Base-by-base conservation (phyloP, 2,888 invertebrate genomes). In the Microplitis manilae region DNA sequence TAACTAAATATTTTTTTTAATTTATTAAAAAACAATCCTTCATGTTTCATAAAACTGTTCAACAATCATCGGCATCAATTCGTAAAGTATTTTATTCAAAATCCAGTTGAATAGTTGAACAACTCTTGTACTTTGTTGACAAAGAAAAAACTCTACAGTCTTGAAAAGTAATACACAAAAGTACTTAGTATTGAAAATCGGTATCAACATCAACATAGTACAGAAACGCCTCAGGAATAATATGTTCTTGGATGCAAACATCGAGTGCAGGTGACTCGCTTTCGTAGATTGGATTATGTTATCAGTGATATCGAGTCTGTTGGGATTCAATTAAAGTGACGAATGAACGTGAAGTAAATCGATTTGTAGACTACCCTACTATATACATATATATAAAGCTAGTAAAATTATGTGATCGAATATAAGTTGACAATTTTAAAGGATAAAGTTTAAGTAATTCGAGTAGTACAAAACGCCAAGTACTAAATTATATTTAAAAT, bases 271-370 rank as follows among this genome's bases (percentile, higher is more conserved):
- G 61, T 68, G 74, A 74, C 68, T 67, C 39, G 74, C 39, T 8
- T 68, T 68, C 13, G 64, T 60, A 74, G 61, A 74, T 68, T 74
- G 61, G 68, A 74, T 74, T 74, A 68, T 74, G 61, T 74, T 74
- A 74, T 74, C 74, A 74, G 74, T 4, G 41, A 68, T 68, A 74
- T 74, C 68, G 68, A 40, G 20, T 41, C 62, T 60, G 6, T 50
- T 39, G 67, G 39, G 40, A 74, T 74, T 61, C 40, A 74, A 74
- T 68, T 74, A 61, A 61, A 61, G 61, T 68, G 68, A 74, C 68
- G 61, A 68, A 68, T 68, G 74, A 68, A 68, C 41, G 61, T 13
- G 59, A 59, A 30, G 15, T 6, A 67, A 74, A 74, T 74, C 60
- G 74, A 74, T 74, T 73, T 68, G 62, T 62, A 60, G 59, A 60